These are phyloP conservation scores for Florisuga fusca DNA, from an alignment of 2,797 vertebrate species.

Conservation along the genomic window DNA sequence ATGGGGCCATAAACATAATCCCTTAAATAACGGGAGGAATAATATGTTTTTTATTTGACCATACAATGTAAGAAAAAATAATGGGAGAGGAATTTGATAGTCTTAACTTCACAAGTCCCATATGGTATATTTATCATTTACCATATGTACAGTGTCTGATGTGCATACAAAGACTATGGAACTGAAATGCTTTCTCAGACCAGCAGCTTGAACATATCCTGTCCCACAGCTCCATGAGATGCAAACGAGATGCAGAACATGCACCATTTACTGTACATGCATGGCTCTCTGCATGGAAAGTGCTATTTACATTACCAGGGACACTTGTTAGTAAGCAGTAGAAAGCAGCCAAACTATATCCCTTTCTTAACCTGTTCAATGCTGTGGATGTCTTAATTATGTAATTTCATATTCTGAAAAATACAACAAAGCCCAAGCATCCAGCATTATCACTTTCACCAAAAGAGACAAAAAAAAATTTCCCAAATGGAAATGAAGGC, in stretches of 20 bases:
- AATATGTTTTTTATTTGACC: constrained; percentile 57
- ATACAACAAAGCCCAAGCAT: not conserved
- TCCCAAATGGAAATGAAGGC: not conserved
- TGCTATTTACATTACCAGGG: not conserved
- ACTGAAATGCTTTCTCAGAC: constrained; percentile 14
- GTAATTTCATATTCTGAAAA: not conserved
- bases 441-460: not conserved
- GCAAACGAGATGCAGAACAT: constrained; percentile 31
- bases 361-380: not conserved
- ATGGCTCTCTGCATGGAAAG: not conserved
- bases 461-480: not conserved
- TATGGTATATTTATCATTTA: constrained; percentile 55
- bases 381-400: not conserved
- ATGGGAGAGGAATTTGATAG: constrained; percentile 25
- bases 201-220: constrained; percentile 10
- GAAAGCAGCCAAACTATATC: not conserved
- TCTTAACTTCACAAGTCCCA: constrained; percentile 49
- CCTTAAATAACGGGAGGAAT: constrained; percentile 31
- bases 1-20: constrained; percentile 21
- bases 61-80: constrained; percentile 42
- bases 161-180: constrained; percentile 8
- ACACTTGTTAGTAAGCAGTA: not conserved
- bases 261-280: not conserved
- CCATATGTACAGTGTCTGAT: constrained; percentile 51
- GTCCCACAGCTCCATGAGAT: not conserved